These are phyloP conservation scores for Brachionus asplanchnoidis DNA, from an alignment of 1,140 invertebrate species.

Conservation along the genomic window DNA sequence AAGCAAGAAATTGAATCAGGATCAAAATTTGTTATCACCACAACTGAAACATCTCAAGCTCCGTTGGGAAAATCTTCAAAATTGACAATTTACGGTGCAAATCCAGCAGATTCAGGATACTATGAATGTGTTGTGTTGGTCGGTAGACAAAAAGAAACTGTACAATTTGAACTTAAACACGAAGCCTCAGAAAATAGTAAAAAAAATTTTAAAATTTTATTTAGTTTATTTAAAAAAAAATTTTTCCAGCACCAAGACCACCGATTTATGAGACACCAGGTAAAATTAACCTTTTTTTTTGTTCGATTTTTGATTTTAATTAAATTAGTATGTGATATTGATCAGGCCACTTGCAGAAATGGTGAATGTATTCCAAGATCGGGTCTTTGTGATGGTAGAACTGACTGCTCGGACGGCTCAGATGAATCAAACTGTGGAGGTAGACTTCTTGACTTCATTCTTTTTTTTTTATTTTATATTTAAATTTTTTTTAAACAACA, in stretches of 20 bases:
- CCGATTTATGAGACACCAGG: slow-evolving; percentile 11
- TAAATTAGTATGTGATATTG: slow-evolving; percentile 35
- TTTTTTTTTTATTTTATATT: neutral
- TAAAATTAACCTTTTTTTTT: neutral
- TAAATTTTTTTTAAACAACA: neutral
- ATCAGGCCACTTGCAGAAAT: slow-evolving; percentile 41
- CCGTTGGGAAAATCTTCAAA: slow-evolving; percentile 7
- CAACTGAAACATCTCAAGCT: neutral
- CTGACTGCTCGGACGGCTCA: slow-evolving; percentile 78
- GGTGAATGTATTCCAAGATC: slow-evolving; percentile 39
- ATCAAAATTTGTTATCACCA: neutral
- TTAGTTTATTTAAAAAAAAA: neutral
- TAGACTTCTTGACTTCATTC: neutral
- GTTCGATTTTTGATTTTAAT: neutral
- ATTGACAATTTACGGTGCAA: neutral
- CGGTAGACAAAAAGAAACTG: neutral
- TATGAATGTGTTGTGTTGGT: slow-evolving; percentile 20
- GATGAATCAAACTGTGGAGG: slow-evolving; percentile 78
- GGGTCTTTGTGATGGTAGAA: slow-evolving; percentile 68
- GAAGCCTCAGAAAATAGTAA: neutral
- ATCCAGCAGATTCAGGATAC: neutral
- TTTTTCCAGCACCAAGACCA: neutral
- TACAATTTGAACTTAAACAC: neutral
- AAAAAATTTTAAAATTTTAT: neutral
- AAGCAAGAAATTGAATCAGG: neutral